A percentile compares a stretch with the other conserved stretches of the same genome.
phyloP scores from a whole-genome alignment of 2,113 vertebrate genomes.

The Ailurus styani region DNA sequence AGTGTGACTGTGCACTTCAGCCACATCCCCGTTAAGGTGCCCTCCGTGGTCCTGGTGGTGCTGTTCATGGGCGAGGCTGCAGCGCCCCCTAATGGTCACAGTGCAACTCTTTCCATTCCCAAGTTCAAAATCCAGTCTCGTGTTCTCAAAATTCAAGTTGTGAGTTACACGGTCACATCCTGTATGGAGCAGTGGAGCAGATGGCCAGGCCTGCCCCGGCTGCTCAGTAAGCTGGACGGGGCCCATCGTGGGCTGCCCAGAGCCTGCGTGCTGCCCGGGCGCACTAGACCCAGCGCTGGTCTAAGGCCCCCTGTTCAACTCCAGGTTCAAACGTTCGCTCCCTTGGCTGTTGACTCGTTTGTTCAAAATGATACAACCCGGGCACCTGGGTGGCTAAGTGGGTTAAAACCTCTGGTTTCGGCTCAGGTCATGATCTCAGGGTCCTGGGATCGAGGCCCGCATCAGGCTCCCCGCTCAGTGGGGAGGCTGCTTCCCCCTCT shows the following conservation, averaged over 20 bases:
- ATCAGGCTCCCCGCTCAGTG: too few relatives aligned
- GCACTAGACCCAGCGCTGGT: not conserved
- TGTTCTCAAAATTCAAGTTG: not conserved
- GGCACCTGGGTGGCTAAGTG: too few relatives aligned
- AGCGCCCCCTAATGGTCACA: conserved; percentile 20
- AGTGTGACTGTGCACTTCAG: not conserved
- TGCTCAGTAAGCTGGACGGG: too few relatives aligned
- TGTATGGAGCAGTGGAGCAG: not conserved
- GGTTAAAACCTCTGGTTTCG: too few relatives aligned
- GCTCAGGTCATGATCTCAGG: too few relatives aligned
- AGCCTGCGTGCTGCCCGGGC: not conserved
- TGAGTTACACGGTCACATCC: not conserved
- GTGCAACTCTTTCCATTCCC: not conserved
- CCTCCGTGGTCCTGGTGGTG: fast-evolving
- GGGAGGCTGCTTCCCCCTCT: too few relatives aligned
- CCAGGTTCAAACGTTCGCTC: not conserved
- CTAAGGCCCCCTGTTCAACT: not conserved
- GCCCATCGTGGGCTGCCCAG: fast-evolving
- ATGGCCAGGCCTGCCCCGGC: not conserved
- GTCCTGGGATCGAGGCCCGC: too few relatives aligned
- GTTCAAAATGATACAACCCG: not conserved
- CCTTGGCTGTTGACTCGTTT: not conserved
- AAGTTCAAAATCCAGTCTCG: not conserved
- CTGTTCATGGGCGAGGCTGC: fast-evolving
- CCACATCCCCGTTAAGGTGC: not conserved